Evolutionary conservation across 2,797 vertebrate species (phyloP), one percentile per base, ranked within the genome.

Genomic region (Sylvilagus floridanus): DNA sequence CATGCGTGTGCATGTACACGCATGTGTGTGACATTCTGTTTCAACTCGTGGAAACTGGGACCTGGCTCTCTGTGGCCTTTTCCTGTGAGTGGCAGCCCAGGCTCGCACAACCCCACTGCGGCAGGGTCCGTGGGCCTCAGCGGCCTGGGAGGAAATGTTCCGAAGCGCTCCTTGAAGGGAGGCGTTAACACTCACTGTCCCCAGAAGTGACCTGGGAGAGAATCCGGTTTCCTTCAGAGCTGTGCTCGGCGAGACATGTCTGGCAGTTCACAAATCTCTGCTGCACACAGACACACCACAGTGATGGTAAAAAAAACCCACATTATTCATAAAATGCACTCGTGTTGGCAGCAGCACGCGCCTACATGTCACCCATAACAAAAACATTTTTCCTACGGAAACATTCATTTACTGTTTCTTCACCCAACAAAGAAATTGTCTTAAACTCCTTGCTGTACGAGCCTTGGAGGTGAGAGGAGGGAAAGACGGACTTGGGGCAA

Each of bases 371-470:
- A n/a, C 8, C 69, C 71, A 1, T 32, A 79, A 52, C 47, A 65
- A 76, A 90, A 78, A 76, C 17, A 76, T 22, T 35, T 94, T 92
- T 88, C 35, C 22, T 73, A 60, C 76, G 52, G 14, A 95, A 92
- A 22, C 1, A 35, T 82, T 32, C 77, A 14, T 82, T 69, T 73
- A 71, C 28, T 32, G 17, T 81, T 69, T 88, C 35, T 92, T 83
- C 50, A 30, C 57, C 63, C 63, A 82, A 19, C 42, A 50, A 52
- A 66, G 47, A 65, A 30, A 69, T 19, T n/a, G 1, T 88, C 66
- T 32, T 19, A 35, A 12, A 90, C 5, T 13, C 9, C 10, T 60
- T 68, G 37, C 9, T 47, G 8, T 4, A 1, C 12, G 30, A 91
- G 9, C 8, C 13, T 47, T 85, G 5, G 19, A 85, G 22, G 19